Percentiles rank a stretch among this genome's conserved stretches.
Evolutionary conservation across 2,113 vertebrate genomes (phyloP).

Genomic region (Psephotus haematonotus): DNA sequence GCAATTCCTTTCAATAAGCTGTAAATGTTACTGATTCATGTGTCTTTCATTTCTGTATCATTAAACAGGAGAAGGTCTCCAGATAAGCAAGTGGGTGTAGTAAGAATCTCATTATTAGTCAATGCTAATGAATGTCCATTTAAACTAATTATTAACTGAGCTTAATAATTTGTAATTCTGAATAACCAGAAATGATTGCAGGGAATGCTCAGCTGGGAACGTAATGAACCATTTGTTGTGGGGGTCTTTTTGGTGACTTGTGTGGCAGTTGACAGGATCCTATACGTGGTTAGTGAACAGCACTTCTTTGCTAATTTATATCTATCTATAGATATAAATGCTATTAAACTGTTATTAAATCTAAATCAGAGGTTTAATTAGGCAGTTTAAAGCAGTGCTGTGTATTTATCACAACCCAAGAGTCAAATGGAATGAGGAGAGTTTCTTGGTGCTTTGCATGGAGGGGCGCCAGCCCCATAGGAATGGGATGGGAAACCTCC

Average conservation of each 20-base stretch:
- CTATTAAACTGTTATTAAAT: not conserved
- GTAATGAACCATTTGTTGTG: not conserved
- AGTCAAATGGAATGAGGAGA: rapidly evolving
- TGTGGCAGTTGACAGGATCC: not conserved
- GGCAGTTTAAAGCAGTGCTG: not conserved
- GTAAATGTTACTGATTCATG: slow-evolving; percentile 28
- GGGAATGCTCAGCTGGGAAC: not conserved
- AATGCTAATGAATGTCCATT: slow-evolving; percentile 56
- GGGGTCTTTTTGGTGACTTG: not conserved
- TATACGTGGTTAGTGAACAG: rapidly evolving
- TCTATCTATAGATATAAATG: rapidly evolving
- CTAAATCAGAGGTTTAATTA: not conserved
- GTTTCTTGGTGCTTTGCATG: not conserved
- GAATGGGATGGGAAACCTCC: not conserved
- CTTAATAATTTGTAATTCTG: slow-evolving; percentile 41
- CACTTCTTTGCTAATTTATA: not conserved
- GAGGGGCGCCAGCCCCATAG: not conserved
- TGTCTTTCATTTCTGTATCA: not conserved
- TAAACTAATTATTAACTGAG: slow-evolving; percentile 44
- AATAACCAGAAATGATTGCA: not conserved
- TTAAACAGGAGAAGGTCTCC: slow-evolving; percentile 46
- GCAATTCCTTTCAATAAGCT: not conserved
- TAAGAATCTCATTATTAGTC: slow-evolving; percentile 41
- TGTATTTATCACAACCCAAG: not conserved
- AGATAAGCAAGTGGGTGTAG: slow-evolving; percentile 41